These are phyloP conservation scores for Manacus vitellinus DNA, from an alignment of 2,113 vertebrate species.

Conservation along the genomic window DNA sequence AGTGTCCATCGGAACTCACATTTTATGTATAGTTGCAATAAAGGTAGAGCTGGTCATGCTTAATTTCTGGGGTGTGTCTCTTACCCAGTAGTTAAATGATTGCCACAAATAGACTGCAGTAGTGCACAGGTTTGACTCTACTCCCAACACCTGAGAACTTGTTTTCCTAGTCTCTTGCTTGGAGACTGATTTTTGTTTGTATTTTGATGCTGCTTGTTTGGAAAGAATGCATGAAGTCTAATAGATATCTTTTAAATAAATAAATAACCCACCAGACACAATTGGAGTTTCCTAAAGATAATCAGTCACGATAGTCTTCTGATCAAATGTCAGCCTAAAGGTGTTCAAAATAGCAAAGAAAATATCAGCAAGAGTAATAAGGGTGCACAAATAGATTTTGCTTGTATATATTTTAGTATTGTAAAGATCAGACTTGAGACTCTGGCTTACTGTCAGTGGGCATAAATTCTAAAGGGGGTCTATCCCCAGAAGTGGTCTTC, in stretches of 20 bases:
- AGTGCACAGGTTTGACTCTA: not conserved
- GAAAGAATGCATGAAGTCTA: not conserved
- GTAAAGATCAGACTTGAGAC: not conserved
- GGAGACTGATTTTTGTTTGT: not conserved
- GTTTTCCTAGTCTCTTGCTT: not conserved
- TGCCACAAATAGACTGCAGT: not conserved
- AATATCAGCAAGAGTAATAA: not conserved
- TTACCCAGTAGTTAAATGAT: not conserved
- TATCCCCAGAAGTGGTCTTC: not conserved
- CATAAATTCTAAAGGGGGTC: not conserved
- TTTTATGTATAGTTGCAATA: not conserved
- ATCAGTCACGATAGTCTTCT: not conserved
- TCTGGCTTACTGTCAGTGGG: not conserved
- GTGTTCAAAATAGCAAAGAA: not conserved
- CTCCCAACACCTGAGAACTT: not conserved
- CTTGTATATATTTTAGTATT: not conserved
- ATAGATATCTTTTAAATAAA: not conserved
- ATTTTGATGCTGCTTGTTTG: not conserved
- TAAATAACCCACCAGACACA: not conserved
- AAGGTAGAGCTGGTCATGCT: not conserved
- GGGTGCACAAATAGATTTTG: not conserved
- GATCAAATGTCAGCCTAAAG: not conserved
- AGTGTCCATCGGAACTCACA: not conserved
- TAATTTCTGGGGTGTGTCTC: not conserved
- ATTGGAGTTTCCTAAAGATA: not conserved